These are phyloP conservation scores for Aphelinus atriplicis DNA, from an alignment of 1,140 invertebrate genomes.

Conservation along the genomic window DNA sequence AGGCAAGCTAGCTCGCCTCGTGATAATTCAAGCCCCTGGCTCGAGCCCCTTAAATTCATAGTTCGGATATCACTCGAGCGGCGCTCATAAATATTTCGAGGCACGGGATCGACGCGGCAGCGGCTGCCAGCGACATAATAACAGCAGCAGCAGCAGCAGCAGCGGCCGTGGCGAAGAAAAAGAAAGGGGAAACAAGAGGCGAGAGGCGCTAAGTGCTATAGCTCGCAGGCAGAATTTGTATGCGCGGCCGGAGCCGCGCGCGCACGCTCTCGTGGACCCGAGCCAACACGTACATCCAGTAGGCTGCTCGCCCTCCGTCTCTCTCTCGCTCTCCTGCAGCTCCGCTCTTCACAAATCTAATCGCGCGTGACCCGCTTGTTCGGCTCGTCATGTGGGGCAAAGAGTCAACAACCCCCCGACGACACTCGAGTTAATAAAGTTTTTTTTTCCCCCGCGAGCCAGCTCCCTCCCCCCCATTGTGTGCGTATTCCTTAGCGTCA, in stretches of 20 bases:
- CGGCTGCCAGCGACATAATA: no score
- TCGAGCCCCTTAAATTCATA: conserved; percentile 1
- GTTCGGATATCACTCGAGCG: neutral
- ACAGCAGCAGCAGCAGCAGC: neutral
- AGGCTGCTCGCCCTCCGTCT: conserved; percentile 1
- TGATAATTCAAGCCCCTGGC: no score
- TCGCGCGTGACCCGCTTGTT: conserved; percentile 18
- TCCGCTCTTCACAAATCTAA: conserved; percentile 19
- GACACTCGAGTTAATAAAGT: conserved; percentile 25
- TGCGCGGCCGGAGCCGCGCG: neutral
- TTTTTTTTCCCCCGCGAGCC: neutral
- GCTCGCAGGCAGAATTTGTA: conserved; percentile 1
- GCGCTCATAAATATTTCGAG: conserved; percentile 14
- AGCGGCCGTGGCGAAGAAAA: neutral
- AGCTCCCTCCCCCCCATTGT: no score
- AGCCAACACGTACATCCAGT: conserved; percentile 4
- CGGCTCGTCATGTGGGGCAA: neutral
- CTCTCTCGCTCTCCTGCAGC: neutral
- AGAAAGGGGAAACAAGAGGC: neutral
- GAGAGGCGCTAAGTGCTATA: conserved; percentile 7
- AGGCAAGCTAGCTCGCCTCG: no score
- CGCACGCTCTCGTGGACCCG: neutral
- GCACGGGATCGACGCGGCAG: neutral
- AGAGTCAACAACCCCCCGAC: conserved; percentile 21
- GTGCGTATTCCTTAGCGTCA: no score